A percentile compares a stretch with the other conserved stretches of the same genome.
Evolutionary conservation across 2,888 invertebrate genomes (phyloP).

Genomic region (Hipparchia semele): DNA sequence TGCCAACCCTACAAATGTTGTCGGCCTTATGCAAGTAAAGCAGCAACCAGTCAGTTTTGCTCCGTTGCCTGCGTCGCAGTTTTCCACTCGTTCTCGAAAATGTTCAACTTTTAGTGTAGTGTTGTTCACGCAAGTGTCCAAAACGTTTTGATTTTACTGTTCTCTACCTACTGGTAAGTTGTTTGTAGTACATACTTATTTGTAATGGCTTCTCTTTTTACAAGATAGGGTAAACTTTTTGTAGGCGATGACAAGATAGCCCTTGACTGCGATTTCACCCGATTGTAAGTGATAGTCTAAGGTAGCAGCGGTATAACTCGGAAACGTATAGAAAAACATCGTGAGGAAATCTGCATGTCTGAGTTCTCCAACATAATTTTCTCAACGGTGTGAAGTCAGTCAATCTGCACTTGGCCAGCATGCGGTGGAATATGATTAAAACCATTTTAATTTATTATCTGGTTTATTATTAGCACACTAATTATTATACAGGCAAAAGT

Average conservation of each 20-base stretch:
- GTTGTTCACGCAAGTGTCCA: conserved; percentile 13
- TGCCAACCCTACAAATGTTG: conserved; percentile 30
- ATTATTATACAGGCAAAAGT: no score
- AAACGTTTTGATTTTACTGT: neutral
- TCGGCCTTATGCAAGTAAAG: conserved; percentile 30
- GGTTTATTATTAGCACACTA: no score
- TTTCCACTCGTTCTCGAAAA: conserved; percentile 29
- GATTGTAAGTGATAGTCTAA: no score
- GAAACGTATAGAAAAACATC: no score
- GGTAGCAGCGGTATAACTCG: no score
- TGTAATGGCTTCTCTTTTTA: neutral
- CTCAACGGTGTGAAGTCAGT: neutral
- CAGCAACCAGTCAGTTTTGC: conserved; percentile 61
- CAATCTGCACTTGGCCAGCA: no score
- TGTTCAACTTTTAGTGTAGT: conserved; percentile 14
- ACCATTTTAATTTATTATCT: no score
- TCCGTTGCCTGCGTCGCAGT: conserved; percentile 55
- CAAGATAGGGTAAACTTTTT: neutral
- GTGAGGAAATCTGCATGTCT: no score
- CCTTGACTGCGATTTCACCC: no score
- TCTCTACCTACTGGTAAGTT: neutral
- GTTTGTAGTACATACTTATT: neutral
- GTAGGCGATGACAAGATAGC: no score
- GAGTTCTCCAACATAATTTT: no score
- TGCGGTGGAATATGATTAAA: no score